phyloP scores from a whole-genome alignment of 2,113 vertebrate genomes.

The Actinemys pallida region DNA sequence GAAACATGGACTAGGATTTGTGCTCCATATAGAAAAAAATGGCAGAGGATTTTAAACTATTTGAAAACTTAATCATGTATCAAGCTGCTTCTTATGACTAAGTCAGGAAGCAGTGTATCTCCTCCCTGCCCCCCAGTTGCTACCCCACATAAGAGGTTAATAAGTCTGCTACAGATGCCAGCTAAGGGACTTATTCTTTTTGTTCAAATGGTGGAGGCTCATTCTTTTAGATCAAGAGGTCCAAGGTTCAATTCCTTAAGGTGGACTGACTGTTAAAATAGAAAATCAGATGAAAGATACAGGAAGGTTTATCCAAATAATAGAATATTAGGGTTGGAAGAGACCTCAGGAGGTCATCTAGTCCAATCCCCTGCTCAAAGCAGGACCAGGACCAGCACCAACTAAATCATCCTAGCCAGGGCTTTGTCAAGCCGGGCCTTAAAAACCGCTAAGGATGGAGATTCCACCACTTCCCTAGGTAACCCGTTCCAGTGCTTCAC shows the following conservation, averaged over 20 bases:
- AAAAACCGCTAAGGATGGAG: no score
- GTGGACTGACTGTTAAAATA: not conserved
- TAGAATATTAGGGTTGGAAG: no score
- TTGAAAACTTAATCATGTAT: not conserved
- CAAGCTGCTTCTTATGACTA: not conserved
- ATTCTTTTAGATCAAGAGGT: not conserved
- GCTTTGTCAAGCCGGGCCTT: no score
- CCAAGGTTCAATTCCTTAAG: rapidly evolving
- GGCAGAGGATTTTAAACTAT: not conserved
- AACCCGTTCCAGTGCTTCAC: no score
- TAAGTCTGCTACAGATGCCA: not conserved
- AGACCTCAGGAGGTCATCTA: no score
- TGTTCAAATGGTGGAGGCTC: not conserved
- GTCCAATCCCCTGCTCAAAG: no score
- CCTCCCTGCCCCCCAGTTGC: not conserved
- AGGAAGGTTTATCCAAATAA: not conserved
- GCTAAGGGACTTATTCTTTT: not conserved
- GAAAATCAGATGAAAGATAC: not conserved
- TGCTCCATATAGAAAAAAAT: not conserved
- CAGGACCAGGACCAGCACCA: no score
- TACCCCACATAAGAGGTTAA: not conserved
- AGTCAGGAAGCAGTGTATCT: not conserved
- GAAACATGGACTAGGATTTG: not conserved
- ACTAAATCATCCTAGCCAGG: no score
- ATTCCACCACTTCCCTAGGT: no score